A percentile compares a stretch with the other conserved stretches of the same genome.
These are phyloP conservation scores for Meandrina meandrites DNA, from an alignment of 92 coral and sea anemone genomes.

Conservation along the genomic window DNA sequence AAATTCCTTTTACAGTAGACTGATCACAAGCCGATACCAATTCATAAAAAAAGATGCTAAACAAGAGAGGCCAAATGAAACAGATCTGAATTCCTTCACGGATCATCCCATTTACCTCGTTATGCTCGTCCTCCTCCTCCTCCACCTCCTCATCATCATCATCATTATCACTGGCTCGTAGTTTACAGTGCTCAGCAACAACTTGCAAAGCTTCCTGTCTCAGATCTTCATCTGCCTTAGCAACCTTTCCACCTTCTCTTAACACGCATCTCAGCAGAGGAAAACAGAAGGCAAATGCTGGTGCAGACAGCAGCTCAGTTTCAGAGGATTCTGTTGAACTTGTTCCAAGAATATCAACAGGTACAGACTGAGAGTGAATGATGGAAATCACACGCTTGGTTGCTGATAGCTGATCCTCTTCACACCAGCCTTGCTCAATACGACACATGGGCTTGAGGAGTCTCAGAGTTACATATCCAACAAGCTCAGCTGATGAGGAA, in stretches of 20 bases:
- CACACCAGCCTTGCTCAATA: conserved; percentile 69
- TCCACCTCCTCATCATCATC: conserved; percentile 44
- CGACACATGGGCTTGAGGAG: conserved; percentile 73
- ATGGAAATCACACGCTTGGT: conserved; percentile 65
- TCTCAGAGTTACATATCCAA: conserved; percentile 68
- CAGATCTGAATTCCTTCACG: background rate
- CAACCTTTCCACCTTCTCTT: conserved; percentile 73
- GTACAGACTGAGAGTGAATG: conserved; percentile 57
- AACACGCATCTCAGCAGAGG: conserved; percentile 80
- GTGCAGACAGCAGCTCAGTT: conserved; percentile 63
- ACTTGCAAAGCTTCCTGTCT: conserved; percentile 73
- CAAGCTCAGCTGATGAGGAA: conserved; percentile 51
- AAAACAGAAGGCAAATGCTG: conserved; percentile 91
- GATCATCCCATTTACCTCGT: conserved; percentile 1
- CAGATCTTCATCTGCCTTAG: conserved; percentile 77
- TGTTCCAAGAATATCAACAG: conserved; percentile 29
- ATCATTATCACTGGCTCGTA: conserved; percentile 61
- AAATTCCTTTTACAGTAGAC: background rate
- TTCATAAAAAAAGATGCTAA: too few species aligned
- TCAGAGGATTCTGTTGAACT: conserved; percentile 3
- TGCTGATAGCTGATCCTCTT: conserved; percentile 65
- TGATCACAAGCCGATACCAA: too few species aligned
- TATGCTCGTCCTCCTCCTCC: background rate
- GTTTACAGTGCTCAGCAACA: conserved; percentile 76
- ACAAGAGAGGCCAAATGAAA: background rate